A percentile compares a stretch with the other conserved stretches of the same genome.
Evolutionary conservation across 2,888 invertebrate species (phyloP).

Genomic region (Temnothorax ravouxi): DNA sequence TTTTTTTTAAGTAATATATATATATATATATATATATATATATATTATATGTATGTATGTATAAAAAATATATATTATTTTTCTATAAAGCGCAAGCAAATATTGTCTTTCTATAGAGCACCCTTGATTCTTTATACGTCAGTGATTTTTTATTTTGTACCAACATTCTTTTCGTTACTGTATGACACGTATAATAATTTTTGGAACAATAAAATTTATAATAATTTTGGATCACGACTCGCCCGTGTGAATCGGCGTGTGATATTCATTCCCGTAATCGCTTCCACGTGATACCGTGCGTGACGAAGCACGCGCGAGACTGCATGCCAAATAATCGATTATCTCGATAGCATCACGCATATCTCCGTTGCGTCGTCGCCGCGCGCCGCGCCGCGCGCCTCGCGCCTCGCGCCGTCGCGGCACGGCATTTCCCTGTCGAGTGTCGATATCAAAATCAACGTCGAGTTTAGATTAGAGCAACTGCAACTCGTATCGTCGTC

Average conservation of each 20-base stretch:
- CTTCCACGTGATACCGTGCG: slow-evolving; percentile 36
- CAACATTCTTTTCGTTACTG: not conserved
- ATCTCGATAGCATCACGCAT: slow-evolving; percentile 2
- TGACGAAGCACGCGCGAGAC: slow-evolving; percentile 3
- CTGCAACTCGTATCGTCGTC: slow-evolving; percentile 63
- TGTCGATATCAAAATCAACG: not conserved
- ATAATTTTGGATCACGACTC: not conserved
- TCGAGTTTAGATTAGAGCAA: slow-evolving; percentile 52
- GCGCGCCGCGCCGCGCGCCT: no score
- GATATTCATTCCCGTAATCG: slow-evolving; percentile 20
- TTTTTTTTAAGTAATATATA: not conserved
- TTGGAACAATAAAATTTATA: not conserved
- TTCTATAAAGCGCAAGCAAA: not conserved
- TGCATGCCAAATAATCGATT: slow-evolving; percentile 41
- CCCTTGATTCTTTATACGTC: not conserved
- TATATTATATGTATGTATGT: not conserved
- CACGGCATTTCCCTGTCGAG: not conserved
- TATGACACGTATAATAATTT: not conserved
- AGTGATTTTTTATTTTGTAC: not conserved
- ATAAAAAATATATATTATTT: not conserved
- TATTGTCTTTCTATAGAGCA: not conserved
- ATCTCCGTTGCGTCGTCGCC: not conserved
- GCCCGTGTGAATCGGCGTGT: not conserved
- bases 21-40: not conserved
- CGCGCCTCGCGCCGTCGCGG: not conserved